Conservation (phyloP, 2,113 vertebrate species). For the Crotalus viridis region DNA sequence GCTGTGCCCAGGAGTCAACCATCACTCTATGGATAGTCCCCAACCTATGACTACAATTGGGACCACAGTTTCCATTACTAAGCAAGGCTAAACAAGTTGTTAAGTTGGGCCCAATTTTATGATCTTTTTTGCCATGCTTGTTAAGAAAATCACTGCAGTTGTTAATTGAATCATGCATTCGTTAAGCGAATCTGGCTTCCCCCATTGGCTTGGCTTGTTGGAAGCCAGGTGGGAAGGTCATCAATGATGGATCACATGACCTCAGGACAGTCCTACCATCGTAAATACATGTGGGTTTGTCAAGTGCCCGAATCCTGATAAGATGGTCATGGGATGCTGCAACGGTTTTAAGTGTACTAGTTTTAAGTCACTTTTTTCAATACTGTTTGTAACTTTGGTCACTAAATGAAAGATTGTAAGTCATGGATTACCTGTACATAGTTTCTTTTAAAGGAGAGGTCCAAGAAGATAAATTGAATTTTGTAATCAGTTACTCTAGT, state of each 20-base stretch:
- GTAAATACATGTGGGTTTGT: not conserved
- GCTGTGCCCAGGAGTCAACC: not conserved
- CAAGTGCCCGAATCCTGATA: not conserved
- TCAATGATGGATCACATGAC: not conserved
- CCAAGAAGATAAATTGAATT: conserved; percentile 13
- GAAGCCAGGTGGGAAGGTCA: not conserved
- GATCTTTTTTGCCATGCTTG: not conserved
- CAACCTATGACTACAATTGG: too few relatives aligned
- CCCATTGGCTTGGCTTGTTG: not conserved
- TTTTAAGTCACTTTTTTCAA: not conserved
- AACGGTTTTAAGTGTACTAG: not conserved
- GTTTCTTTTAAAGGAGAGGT: not conserved
- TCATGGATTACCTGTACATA: not conserved
- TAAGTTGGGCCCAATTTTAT: not conserved
- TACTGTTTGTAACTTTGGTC: not conserved
- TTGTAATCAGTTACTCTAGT: conserved; percentile 38
- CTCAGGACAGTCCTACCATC: not conserved
- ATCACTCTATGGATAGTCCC: not conserved
- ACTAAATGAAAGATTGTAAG: not conserved
- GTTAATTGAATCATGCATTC: not conserved
- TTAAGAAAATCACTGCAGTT: not conserved
- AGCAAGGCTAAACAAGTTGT: too few relatives aligned
- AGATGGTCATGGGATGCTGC: not conserved
- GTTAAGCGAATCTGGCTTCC: not conserved
- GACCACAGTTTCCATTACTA: too few relatives aligned